A percentile compares a stretch with the other conserved stretches of the same genome.
phyloP scores from a whole-genome alignment of 2,113 vertebrate genomes.

The Sinocyclocheilus anophthalmus region DNA sequence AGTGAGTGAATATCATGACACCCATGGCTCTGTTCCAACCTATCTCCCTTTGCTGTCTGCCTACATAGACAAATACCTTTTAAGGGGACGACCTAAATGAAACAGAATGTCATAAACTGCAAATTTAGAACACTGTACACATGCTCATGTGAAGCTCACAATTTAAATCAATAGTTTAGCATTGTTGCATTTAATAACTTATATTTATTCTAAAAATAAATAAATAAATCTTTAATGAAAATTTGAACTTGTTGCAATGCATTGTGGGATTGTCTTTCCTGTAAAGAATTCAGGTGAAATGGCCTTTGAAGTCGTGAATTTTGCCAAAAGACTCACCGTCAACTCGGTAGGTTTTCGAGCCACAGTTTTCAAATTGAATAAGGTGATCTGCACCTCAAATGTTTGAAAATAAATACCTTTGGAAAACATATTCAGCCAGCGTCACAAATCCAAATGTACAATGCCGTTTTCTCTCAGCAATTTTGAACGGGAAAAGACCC shows the following conservation, averaged over 20 bases:
- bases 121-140: neutral
- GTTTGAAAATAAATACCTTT: neutral
- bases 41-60: neutral
- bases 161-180: neutral
- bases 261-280: neutral
- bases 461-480: neutral
- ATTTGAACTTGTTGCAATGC: neutral
- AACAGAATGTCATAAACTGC: neutral
- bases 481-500: slow-evolving; percentile 13
- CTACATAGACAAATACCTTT: neutral
- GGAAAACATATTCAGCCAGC: neutral
- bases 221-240: neutral
- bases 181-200: neutral
- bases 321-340: neutral
- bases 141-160: too few relatives aligned
- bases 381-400: neutral
- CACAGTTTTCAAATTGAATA: neutral
- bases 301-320: neutral
- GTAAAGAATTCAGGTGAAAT: neutral
- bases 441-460: slow-evolving; percentile 2
- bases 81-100: neutral
- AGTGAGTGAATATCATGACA: neutral
- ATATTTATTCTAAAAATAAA: neutral
- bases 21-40: neutral
- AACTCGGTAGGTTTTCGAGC: neutral